Conservation (phyloP, 2,797 vertebrate genomes). For the Mionectes olivaceus region DNA sequence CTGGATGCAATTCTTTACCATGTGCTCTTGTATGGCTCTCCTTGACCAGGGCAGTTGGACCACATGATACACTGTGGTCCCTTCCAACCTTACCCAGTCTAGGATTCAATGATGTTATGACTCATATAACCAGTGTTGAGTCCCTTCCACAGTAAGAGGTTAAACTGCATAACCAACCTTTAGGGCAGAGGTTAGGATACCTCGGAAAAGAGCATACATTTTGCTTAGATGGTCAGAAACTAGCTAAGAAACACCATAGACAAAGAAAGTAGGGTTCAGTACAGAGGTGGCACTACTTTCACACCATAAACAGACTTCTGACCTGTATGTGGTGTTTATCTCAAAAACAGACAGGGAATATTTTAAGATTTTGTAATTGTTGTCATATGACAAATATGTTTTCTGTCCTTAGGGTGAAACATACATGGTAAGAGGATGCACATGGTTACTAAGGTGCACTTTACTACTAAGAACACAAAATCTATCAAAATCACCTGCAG, state of each 20-base stretch:
- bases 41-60: neutral
- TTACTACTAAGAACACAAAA: neutral
- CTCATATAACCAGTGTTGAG: neutral
- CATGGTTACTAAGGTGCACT: neutral
- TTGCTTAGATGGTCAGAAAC: neutral
- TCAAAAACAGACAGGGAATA: neutral
- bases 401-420: neutral
- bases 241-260: neutral
- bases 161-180: neutral
- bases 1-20: too few relatives aligned
- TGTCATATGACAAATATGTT: neutral
- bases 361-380: neutral
- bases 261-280: neutral
- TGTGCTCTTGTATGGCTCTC: neutral
- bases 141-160: neutral
- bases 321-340: neutral
- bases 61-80: neutral
- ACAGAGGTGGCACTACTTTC: neutral
- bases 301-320: neutral
- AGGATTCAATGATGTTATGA: neutral
- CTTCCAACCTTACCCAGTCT: neutral
- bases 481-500: neutral
- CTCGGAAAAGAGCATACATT: neutral
- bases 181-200: neutral
- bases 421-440: neutral